Evolutionary conservation across 1,140 invertebrate species (phyloP).

Genomic region (Philopotamus ludificatus): DNA sequence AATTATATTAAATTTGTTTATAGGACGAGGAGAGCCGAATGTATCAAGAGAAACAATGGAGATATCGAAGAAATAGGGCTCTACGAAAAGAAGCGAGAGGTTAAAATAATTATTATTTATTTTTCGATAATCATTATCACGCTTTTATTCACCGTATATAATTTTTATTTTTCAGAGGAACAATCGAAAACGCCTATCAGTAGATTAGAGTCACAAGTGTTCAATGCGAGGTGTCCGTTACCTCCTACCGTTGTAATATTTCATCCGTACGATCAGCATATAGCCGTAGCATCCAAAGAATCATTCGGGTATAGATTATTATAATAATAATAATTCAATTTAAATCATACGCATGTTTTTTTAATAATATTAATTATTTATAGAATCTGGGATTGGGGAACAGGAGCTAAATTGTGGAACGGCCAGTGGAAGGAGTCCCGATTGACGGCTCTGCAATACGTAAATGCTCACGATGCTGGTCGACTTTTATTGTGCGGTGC

Average conservation of each 20-base stretch:
- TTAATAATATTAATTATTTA: conserved; percentile 24
- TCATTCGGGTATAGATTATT: conserved; percentile 81
- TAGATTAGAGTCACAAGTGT: conserved; percentile 75
- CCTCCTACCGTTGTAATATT: conserved; percentile 77
- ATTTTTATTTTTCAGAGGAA: conserved; percentile 55
- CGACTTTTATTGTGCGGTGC: conserved; percentile 63
- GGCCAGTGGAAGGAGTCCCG: conserved; percentile 57
- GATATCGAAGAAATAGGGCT: conserved; percentile 48
- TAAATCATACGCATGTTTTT: not conserved
- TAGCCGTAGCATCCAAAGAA: conserved; percentile 84
- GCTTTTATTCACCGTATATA: not conserved
- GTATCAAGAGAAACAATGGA: conserved; percentile 68
- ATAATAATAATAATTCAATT: not conserved
- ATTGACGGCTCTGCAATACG: conserved; percentile 80
- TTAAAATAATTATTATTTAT: conserved; percentile 34
- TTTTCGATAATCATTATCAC: not conserved
- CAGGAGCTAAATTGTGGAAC: conserved; percentile 62
- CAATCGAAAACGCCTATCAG: conserved; percentile 52
- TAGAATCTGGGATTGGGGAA: conserved; percentile 73
- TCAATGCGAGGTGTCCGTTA: conserved; percentile 75
- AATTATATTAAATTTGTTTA: conserved; percentile 12
- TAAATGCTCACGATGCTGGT: conserved; percentile 79
- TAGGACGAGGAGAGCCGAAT: conserved; percentile 67
- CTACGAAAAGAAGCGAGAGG: conserved; percentile 42
- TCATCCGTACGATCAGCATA: conserved; percentile 86